Base-by-base conservation (phyloP, 2,113 vertebrate species). In the Perca fluviatilis region DNA sequence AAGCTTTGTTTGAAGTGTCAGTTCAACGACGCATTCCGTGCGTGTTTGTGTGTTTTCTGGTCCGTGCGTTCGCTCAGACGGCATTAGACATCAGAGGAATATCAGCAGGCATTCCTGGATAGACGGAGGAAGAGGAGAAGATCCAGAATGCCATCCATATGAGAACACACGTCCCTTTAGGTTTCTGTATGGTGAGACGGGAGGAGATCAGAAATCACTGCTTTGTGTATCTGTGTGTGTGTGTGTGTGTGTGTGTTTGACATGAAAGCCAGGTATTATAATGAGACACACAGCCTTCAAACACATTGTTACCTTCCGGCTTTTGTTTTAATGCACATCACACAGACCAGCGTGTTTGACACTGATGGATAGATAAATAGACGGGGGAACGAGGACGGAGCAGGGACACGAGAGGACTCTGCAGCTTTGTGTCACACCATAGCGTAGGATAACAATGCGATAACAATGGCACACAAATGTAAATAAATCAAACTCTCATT, bases 1-100 rank as follows among this genome's bases (percentile, higher is more conserved):
- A 92, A 92, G 92, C 92, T 92, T 92, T 92, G 92, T 93, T 93
- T 92, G 90, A 93, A 93, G 91, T 93, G 91, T 93, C 91, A 91
- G 82, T 83, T 90, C 84, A 78, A 73, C 86, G 53, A 81, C 65
- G 67, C 77, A 68, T 75, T 87, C 76, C 46, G 64, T 75, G 77
- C 30, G 54, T 67, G 81, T 68, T 74, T 74, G 86, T 75, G 84
- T 73, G 74, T 78, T 77, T 68, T 77, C 70, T 49, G 57, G 76
- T 63, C 69, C 27, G 86, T 75, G 86, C 65, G 83, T 77, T 88
- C 83, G 74, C 82, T 91, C 88, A 86, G 77, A 83, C 61, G 13
- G 85, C 74, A 83, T 90, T 86, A 86, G 74, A 89, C 88, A 91
- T 90, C 77, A 91, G 85, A 90, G 87, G 47, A 81, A 83, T 75